Base-by-base conservation (phyloP, 1,140 invertebrate species). In the Drosophila ficusphila region DNA sequence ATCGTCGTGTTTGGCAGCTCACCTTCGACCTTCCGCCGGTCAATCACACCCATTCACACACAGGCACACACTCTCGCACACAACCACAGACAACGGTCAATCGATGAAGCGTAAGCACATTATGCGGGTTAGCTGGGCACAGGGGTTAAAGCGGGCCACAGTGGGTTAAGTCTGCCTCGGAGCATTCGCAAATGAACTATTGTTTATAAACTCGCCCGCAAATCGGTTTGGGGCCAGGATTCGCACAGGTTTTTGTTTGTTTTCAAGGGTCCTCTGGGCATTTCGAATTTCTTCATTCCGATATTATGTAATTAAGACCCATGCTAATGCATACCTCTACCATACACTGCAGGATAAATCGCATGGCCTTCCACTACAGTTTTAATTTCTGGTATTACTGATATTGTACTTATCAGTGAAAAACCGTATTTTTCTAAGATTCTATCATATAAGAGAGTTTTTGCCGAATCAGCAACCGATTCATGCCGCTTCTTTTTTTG, bases 151-250 rank as follows among this genome's bases (percentile, higher is more conserved):
- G 54, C 41, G 52, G 52, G 52, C 25, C 16, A 23, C 42, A 23
- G 47, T 23, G 42, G 42, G 41, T 49, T 56, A 51, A 56, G 25
- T 14, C 23, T 16, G 42, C 54, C 54, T 44, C 12, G 7, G 38
- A 54, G 34, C 53, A 33, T 34, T 71, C 58, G 67, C 58, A 83
- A 88, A 88, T 86, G 77, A 86, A 86, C 77, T 86, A 86, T 88
- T 88, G 82, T 88, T 74, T 81, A 79, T 85, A 79, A 76, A 60
- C 76, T 38, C 27, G 42, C 54, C 29, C 29, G 33, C 19, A 61
- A 60, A 61, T 61, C 60, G 54, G 44, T 25, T 25, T 58, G 21
- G 31, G 34, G 23, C 31, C 27, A 9, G 53, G 48, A 12, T 4
- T 57, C 12, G 18, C 29, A 42, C 60, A n/a, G 21, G 52, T 60